phyloP scores from a whole-genome alignment of 92 coral and sea anemone genomes.

The Actinernus sp. region DNA sequence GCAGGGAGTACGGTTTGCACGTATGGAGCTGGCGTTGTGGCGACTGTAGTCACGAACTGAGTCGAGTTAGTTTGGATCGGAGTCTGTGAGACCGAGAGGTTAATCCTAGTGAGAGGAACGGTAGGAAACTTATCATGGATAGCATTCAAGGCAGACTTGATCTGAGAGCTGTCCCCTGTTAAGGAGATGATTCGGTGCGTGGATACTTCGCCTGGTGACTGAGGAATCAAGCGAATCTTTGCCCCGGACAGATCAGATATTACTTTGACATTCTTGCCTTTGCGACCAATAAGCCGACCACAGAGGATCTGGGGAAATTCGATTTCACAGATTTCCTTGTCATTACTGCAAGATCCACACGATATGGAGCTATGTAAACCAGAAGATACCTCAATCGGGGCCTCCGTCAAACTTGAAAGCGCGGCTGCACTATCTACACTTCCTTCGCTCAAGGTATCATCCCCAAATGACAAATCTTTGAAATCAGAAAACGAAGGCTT shows the following conservation, averaged over 20 bases:
- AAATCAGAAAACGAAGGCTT: slow-evolving; percentile 63
- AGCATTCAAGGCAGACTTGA: slow-evolving; percentile 77
- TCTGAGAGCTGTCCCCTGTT: slow-evolving; percentile 84
- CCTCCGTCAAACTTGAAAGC: slow-evolving; percentile 68
- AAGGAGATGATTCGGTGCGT: slow-evolving; percentile 93
- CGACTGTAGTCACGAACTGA: slow-evolving; percentile 23
- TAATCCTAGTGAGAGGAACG: slow-evolving; percentile 82
- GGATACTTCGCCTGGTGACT: slow-evolving; percentile 90
- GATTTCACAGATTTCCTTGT: slow-evolving; percentile 93
- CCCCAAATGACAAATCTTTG: slow-evolving; percentile 70
- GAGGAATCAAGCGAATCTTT: slow-evolving; percentile 95
- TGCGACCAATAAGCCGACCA: slow-evolving; percentile 95
- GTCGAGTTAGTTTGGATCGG: slow-evolving; percentile 14
- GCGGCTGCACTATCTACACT: slow-evolving; percentile 78
- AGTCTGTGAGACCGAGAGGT: slow-evolving; percentile 39
- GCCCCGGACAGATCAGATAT: slow-evolving; percentile 93
- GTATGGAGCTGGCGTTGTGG: slow-evolving; percentile 44
- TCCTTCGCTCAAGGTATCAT: slow-evolving; percentile 83
- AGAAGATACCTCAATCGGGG: slow-evolving; percentile 11
- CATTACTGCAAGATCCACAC: slow-evolving; percentile 51
- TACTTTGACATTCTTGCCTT: slow-evolving; percentile 93
- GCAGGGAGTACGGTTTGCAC: slow-evolving; percentile 82
- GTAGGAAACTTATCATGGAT: slow-evolving; percentile 93
- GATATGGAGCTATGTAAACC: slow-evolving; percentile 19
- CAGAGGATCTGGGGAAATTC: slow-evolving; percentile 98